Evolutionary conservation across 2,113 vertebrate species (phyloP).

Genomic region (Lophotis ruficrista): DNA sequence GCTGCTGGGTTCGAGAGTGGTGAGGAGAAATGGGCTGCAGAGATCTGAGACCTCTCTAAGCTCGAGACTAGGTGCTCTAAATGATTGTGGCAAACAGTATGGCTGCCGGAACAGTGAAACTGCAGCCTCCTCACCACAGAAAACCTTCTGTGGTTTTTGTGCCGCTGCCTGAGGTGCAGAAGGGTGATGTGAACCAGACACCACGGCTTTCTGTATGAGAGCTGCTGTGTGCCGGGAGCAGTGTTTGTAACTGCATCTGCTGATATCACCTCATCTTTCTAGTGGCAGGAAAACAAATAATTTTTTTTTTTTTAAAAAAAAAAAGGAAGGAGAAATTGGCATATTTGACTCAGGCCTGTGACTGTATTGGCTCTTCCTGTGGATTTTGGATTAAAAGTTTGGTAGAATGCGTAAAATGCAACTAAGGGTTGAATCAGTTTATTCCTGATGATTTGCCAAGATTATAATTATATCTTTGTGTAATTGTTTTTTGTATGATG

Average conservation of each 20-base stretch:
- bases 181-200: background rate
- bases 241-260: background rate
- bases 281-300: background rate
- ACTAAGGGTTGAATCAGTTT: background rate
- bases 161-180: background rate
- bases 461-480: constrained; percentile 1
- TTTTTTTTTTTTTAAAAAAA: too few species aligned
- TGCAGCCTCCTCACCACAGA: background rate
- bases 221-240: rapidly evolving
- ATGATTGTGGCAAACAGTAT: rapidly evolving
- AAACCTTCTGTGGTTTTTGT: rapidly evolving
- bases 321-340: background rate
- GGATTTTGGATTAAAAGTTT: background rate
- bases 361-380: background rate
- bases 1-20: background rate
- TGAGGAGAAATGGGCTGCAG: background rate
- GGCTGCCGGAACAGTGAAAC: background rate
- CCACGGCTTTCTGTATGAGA: rapidly evolving
- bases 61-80: background rate
- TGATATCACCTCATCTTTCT: background rate
- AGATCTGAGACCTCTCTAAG: background rate
- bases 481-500: constrained; percentile 5
- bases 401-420: background rate
- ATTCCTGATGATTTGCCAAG: constrained; percentile 27
- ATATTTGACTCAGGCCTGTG: background rate